Percentiles rank a stretch among this genome's conserved stretches.
Conservation (phyloP, 2,797 vertebrate genomes). For the Artibeus lituratus region DNA sequence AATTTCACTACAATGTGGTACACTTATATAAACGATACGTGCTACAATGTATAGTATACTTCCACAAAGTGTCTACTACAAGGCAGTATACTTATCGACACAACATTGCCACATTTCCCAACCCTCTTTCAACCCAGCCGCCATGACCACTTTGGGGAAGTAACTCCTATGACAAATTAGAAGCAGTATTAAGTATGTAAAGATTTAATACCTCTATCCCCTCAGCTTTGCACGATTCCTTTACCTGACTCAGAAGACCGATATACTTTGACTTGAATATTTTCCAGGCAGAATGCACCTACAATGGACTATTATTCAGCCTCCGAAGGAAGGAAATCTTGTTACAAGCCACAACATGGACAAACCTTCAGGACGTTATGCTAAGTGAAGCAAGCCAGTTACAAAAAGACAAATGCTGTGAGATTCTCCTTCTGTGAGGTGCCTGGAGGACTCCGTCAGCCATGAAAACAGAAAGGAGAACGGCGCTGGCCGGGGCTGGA, state of each 20-base stretch:
- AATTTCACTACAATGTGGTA: not conserved
- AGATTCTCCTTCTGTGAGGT: not conserved
- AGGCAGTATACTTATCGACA: not conserved
- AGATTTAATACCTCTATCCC: not conserved
- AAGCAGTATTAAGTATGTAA: not conserved
- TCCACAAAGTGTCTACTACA: too few species aligned
- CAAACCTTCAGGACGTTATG: not conserved
- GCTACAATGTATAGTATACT: too few species aligned
- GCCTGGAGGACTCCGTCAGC: not conserved
- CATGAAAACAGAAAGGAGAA: not conserved
- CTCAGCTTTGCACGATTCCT: not conserved
- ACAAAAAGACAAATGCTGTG: not conserved
- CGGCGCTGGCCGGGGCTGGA: not conserved
- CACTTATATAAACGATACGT: rapidly evolving
- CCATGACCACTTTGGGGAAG: not conserved
- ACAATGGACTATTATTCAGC: not conserved
- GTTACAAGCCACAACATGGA: not conserved
- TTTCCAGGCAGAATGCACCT: not conserved
- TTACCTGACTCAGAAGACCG: not conserved
- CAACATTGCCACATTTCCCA: not conserved
- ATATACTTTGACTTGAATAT: not conserved
- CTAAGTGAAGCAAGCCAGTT: not conserved
- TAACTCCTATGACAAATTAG: not conserved
- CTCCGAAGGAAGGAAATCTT: not conserved
- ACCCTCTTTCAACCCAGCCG: not conserved